Evolutionary conservation across 2,113 vertebrate genomes (phyloP).

Genomic region (Muntiacus muntjak): DNA sequence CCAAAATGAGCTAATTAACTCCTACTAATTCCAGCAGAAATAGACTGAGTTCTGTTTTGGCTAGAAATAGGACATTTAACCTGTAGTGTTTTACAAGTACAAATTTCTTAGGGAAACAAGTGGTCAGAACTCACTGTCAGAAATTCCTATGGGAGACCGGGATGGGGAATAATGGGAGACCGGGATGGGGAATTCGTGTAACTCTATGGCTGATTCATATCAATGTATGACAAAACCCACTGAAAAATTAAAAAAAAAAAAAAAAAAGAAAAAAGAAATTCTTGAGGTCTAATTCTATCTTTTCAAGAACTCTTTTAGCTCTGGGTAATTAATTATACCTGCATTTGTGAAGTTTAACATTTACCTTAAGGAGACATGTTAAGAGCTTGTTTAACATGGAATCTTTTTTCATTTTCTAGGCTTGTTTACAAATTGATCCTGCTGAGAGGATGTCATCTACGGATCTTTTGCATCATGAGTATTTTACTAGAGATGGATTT

Average conservation of each 20-base stretch:
- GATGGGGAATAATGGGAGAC: too few species aligned
- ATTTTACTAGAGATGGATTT: constrained; percentile 81
- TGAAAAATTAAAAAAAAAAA: too few species aligned
- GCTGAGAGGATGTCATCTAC: constrained; percentile 73
- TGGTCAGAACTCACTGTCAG: not conserved
- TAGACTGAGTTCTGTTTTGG: not conserved
- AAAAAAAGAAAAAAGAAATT: not conserved
- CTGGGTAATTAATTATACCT: not conserved
- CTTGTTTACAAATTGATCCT: constrained; percentile 82
- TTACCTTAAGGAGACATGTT: not conserved
- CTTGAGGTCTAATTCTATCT: not conserved
- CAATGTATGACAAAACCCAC: too few species aligned
- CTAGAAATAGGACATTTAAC: not conserved
- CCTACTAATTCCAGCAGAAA: not conserved
- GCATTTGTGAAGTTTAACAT: constrained; percentile 1
- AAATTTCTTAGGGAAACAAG: constrained; percentile 37
- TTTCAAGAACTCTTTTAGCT: constrained; percentile 20
- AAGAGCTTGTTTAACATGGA: constrained; percentile 23
- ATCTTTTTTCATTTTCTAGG: constrained; percentile 55
- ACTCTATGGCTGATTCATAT: too few species aligned
- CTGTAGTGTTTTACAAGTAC: not conserved
- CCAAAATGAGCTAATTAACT: constrained; percentile 10
- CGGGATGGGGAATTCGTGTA: too few species aligned
- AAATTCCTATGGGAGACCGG: not conserved
- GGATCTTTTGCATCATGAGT: constrained; percentile 75